A percentile compares a stretch with the other conserved stretches of the same genome.
phyloP scores from a whole-genome alignment of 1,140 invertebrate genomes.

The Laupala kohalensis region DNA sequence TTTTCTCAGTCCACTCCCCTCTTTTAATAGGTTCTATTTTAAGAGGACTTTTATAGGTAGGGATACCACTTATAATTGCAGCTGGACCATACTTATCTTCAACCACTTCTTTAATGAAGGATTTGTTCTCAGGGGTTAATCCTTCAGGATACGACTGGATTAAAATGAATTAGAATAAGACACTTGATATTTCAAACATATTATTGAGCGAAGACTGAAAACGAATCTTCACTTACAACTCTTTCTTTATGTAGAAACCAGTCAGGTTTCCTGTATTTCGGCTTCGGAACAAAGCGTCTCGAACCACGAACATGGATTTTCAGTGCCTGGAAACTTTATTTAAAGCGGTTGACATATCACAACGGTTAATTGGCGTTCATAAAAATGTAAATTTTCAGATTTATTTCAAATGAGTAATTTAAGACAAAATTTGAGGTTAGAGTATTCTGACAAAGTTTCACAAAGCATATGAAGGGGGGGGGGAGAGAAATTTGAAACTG shows the following conservation, averaged over 20 bases:
- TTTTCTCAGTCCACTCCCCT: conserved; percentile 46
- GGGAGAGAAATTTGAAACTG: no score
- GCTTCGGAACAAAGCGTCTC: conserved; percentile 15
- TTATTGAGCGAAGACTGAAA: conserved; percentile 3
- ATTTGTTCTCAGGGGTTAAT: conserved; percentile 63
- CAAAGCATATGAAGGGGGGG: no score
- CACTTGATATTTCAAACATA: not conserved
- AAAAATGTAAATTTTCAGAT: no score
- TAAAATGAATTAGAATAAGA: conserved; percentile 6
- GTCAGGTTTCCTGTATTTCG: conserved; percentile 36
- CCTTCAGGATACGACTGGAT: conserved; percentile 50
- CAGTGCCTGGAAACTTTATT: not conserved
- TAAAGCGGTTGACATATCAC: no score
- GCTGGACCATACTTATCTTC: conserved; percentile 44
- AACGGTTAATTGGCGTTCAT: no score
- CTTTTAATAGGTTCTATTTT: conserved; percentile 37
- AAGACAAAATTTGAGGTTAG: no score
- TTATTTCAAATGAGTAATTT: no score
- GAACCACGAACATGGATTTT: not conserved
- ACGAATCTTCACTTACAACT: conserved; percentile 28
- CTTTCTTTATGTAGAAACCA: conserved; percentile 39
- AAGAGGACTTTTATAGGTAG: conserved; percentile 34
- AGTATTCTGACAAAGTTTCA: no score
- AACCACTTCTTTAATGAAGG: conserved; percentile 68
- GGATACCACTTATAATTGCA: conserved; percentile 28